Conservation (phyloP, 2,113 vertebrate genomes). For the Petaurus breviceps region DNA sequence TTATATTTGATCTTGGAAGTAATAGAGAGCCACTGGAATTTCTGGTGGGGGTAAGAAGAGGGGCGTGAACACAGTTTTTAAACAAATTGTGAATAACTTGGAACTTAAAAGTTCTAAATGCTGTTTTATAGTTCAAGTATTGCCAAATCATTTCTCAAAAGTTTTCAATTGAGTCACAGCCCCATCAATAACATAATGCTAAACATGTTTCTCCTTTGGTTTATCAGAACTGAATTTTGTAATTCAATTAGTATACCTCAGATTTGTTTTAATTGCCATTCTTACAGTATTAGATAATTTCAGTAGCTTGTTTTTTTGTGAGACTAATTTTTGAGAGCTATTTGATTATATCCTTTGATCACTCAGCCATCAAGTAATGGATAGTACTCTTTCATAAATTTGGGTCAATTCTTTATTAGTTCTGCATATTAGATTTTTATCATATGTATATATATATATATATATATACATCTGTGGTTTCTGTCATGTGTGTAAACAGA, state of each 20-base stretch:
- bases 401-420: not conserved
- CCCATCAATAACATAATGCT: not conserved
- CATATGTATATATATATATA: not conserved
- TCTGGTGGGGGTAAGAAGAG: too few relatives aligned
- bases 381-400: not conserved
- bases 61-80: too few relatives aligned
- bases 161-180: not conserved
- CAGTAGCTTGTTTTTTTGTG: not conserved
- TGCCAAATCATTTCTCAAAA: not conserved
- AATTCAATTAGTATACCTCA: not conserved
- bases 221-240: not conserved
- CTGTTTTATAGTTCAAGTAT: not conserved
- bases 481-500: too few relatives aligned
- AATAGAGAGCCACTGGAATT: too few relatives aligned
- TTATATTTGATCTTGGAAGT: too few relatives aligned
- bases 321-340: not conserved
- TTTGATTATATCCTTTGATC: not conserved
- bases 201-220: not conserved
- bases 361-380: not conserved
- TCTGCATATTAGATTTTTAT: not conserved
- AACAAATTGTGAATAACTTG: not conserved
- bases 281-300: not conserved
- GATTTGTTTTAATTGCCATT: not conserved
- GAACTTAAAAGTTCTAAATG: not conserved
- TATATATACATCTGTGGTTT: too few relatives aligned